Percentiles rank a stretch among this genome's conserved stretches.
phyloP scores from a whole-genome alignment of 2,113 vertebrate genomes.

The Cebus imitator region DNA sequence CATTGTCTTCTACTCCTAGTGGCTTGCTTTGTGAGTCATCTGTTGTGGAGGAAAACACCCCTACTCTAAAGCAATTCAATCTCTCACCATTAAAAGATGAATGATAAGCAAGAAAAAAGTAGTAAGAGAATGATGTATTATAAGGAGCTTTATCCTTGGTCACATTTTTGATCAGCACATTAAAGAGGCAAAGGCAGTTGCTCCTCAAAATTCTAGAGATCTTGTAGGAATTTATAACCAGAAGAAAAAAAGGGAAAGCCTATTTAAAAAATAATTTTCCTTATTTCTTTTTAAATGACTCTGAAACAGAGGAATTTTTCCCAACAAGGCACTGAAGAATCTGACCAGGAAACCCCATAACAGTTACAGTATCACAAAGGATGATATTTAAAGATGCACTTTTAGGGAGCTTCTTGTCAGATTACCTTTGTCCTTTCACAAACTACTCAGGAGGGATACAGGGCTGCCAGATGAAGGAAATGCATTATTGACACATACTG shows the following conservation, averaged over 20 bases:
- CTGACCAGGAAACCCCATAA: background rate
- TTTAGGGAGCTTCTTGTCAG: background rate
- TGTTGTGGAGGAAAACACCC: constrained; percentile 33
- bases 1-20: constrained; percentile 26
- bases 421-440: background rate
- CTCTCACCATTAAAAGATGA: constrained; percentile 40
- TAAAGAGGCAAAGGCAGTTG: constrained; percentile 17
- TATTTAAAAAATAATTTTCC: background rate
- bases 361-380: background rate
- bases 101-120: constrained; percentile 38
- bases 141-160: background rate
- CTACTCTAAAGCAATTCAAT: constrained; percentile 43
- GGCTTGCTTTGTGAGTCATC: constrained; percentile 41
- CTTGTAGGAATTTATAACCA: background rate
- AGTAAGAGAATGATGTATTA: background rate
- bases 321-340: background rate
- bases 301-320: background rate
- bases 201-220: constrained; percentile 41
- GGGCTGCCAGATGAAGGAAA: background rate
- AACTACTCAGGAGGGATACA: background rate
- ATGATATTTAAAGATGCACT: background rate
- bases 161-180: constrained; percentile 7
- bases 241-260: background rate
- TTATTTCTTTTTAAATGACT: constrained; percentile 29
- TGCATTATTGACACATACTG: background rate